A percentile compares a stretch with the other conserved stretches of the same genome.
These are phyloP conservation scores for Habropoda laboriosa DNA, from an alignment of 1,140 invertebrate genomes.

Conservation along the genomic window DNA sequence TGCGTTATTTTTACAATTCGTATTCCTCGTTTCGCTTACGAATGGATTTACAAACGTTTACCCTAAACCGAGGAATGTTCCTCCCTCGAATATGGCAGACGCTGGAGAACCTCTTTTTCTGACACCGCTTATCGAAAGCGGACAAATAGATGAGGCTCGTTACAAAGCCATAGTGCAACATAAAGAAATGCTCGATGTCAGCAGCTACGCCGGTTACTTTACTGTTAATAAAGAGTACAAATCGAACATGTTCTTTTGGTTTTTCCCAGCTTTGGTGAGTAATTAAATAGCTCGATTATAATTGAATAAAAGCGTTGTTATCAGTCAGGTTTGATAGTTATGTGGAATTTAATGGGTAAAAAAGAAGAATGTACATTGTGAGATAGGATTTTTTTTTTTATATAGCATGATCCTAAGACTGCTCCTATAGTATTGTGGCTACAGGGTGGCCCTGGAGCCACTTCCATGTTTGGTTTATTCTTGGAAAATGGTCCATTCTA, in stretches of 20 bases:
- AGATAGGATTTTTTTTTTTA: constrained; percentile 27
- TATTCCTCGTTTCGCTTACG: constrained; percentile 7
- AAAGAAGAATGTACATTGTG: not conserved
- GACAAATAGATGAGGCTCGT: constrained; percentile 82
- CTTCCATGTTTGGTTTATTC: constrained; percentile 91
- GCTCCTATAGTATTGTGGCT: constrained; percentile 92
- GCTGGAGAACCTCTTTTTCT: constrained; percentile 85
- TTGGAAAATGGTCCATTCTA: constrained; percentile 91
- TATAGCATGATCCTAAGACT: constrained; percentile 76
- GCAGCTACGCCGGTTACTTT: constrained; percentile 86
- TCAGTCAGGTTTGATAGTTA: not conserved
- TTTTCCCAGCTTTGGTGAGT: constrained; percentile 87
- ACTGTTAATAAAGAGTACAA: constrained; percentile 89
- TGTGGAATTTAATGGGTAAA: not conserved
- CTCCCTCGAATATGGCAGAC: constrained; percentile 75
- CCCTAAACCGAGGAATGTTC: constrained; percentile 71
- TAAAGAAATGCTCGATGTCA: constrained; percentile 74
- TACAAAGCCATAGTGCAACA: constrained; percentile 77
- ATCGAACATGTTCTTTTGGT: constrained; percentile 95
- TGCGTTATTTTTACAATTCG: not conserved
- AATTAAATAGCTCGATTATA: not conserved
- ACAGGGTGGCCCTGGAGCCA: constrained; percentile 91
- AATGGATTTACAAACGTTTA: constrained; percentile 74
- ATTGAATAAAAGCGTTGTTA: too few relatives aligned
- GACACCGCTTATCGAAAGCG: constrained; percentile 85